phyloP scores from a whole-genome alignment of 2,113 vertebrate species.

The Pogona vitticeps region DNA sequence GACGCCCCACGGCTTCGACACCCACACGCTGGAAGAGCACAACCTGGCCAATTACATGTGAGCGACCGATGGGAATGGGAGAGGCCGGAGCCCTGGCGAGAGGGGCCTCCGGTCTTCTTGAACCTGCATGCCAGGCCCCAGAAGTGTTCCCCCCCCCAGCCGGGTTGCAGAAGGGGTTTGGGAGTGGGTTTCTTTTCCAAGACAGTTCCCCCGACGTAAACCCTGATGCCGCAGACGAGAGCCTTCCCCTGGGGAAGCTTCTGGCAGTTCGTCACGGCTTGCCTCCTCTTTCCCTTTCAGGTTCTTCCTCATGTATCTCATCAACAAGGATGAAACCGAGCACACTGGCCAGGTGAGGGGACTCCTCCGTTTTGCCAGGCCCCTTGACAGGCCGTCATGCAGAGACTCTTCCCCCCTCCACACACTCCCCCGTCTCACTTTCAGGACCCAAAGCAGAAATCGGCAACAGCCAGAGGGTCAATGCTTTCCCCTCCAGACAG shows the following conservation, averaged over 20 bases:
- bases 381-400: no score
- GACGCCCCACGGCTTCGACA: slow-evolving; percentile 92
- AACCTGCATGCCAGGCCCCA: background rate
- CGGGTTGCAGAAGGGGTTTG: background rate
- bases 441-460: background rate
- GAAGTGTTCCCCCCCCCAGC: background rate
- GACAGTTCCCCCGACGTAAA: background rate
- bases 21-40: slow-evolving; percentile 91
- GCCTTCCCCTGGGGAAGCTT: background rate
- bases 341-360: slow-evolving; percentile 90
- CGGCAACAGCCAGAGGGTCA: background rate
- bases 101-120: no score
- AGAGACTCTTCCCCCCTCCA: no score
- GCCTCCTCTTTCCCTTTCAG: slow-evolving; percentile 63
- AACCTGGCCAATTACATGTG: slow-evolving; percentile 39
- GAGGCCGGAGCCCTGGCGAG: no score
- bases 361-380: no score
- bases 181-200: background rate
- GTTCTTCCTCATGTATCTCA: slow-evolving; percentile 97
- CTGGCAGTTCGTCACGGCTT: background rate
- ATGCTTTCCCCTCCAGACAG: rapidly evolving
- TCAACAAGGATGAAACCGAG: slow-evolving; percentile 94
- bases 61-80: background rate
- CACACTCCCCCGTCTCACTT: background rate
- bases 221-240: no score